Base-by-base conservation (phyloP, 2,797 vertebrate genomes). In the Eulemur coronatus region DNA sequence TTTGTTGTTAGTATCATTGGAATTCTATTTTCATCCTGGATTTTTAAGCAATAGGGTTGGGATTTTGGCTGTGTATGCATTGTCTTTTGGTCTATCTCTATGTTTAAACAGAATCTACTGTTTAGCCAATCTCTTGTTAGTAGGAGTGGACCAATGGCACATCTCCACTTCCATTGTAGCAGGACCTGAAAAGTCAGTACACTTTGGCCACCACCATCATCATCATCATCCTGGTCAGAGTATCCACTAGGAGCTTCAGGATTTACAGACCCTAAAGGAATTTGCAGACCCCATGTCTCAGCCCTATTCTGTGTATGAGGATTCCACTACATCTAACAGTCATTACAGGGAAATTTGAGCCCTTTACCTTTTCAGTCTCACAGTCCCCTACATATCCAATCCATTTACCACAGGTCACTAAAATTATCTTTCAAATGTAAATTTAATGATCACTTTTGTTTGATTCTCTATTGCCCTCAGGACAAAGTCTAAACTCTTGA, bases 361-460 rank as follows among this genome's bases (percentile, higher is more conserved):
- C 26, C 2, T 87, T 73, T 84, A 4, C 35, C 18, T 9, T 35
- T 79, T 87, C n/a, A 91, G 24, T 96, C 14, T 79, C 70, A 87
- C 48, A 46, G 50, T 26, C 20, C 1, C 30, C 26, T 79, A 48
- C 28, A 85, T 26, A 82, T 28, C 13, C 12, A 84, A 78, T 70
- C n/a, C 55, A 82, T 46, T 87, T 28, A 55, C 28, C 55, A 82
- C 3, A 50, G n/a, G 30, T 55, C 43, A 80, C 20, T 73, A 82
- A 87, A 85, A 26, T 91, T 79, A 69, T 67, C 78, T 96, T 89
- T 80, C 88, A 92, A 93, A 84, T 41, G 67, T 6, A 92, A 59
- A 48, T 80, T 88, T 84, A 87, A 80, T 35, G 9, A 84, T 76
- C 35, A 81, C 28, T 65, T 93, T 79, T 94, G 43, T 84, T 96